A percentile compares a stretch with the other conserved stretches of the same genome.
phyloP scores from a whole-genome alignment of 2,797 vertebrate species.

The Loris lydekkerianus region DNA sequence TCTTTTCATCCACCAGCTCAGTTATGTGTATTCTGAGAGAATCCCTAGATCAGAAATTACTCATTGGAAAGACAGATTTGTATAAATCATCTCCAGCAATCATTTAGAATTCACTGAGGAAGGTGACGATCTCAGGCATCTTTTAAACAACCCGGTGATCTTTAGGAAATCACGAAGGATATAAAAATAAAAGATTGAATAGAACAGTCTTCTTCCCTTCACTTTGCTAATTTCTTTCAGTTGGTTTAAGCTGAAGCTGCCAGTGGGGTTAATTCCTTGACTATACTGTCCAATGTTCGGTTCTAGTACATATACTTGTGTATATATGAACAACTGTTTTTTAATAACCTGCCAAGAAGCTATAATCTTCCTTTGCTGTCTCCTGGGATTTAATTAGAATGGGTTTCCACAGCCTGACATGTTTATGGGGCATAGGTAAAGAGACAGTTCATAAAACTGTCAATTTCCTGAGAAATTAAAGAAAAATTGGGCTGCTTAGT shows the following conservation, averaged over 20 bases:
- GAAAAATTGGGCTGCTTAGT: conserved; percentile 92
- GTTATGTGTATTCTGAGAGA: conserved; percentile 50
- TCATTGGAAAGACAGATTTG: conserved; percentile 27
- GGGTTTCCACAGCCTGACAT: conserved; percentile 91
- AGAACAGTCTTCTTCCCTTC: background rate
- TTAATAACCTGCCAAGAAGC: conserved; percentile 92
- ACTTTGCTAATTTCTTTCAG: background rate
- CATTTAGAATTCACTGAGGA: conserved; percentile 63
- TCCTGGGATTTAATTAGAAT: conserved; percentile 92
- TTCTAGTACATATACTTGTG: conserved; percentile 89
- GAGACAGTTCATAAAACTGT: conserved; percentile 94
- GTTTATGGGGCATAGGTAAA: conserved; percentile 93
- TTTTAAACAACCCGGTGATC: background rate
- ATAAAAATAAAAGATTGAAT: background rate
- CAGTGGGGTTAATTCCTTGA: conserved; percentile 87
- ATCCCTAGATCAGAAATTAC: background rate
- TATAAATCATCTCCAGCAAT: conserved; percentile 27
- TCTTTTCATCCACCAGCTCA: conserved; percentile 19
- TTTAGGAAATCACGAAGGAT: background rate
- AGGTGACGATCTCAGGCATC: conserved; percentile 58
- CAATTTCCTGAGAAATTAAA: conserved; percentile 93
- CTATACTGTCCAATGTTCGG: conserved; percentile 88
- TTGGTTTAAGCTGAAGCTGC: conserved; percentile 77
- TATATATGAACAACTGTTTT: conserved; percentile 93
- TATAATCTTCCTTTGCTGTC: conserved; percentile 90